These are phyloP conservation scores for Nomada goodeniana DNA, from an alignment of 2,888 invertebrate genomes.

Conservation along the genomic window DNA sequence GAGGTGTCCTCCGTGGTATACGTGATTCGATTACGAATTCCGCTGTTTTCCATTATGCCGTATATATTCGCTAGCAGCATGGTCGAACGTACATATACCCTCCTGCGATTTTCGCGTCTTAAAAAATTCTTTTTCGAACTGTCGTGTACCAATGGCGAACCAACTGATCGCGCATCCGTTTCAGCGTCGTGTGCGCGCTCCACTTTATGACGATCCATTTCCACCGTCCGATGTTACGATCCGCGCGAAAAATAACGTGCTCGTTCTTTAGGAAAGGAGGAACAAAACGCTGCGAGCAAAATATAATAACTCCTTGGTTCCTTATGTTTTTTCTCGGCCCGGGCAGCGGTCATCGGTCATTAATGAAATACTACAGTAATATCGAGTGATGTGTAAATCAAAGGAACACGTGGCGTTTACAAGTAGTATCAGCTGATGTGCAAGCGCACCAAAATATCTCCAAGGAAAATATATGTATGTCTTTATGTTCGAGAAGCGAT, in stretches of 20 bases:
- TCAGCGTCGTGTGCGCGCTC: constrained; percentile 1
- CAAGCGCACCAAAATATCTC: too few species aligned
- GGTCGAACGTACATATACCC: constrained; percentile 15
- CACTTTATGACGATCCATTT: constrained; percentile 24
- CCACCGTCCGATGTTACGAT: constrained; percentile 12
- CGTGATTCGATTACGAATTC: constrained; percentile 53
- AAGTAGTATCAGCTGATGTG: too few species aligned
- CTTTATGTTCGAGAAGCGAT: too few species aligned
- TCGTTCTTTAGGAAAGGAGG: not conserved
- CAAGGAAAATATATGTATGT: too few species aligned
- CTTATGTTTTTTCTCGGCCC: not conserved
- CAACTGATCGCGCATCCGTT: constrained; percentile 23
- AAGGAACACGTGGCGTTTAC: too few species aligned
- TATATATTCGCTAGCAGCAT: not conserved
- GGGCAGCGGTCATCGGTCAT: too few species aligned
- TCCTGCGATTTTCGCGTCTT: constrained; percentile 42
- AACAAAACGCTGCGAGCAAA: not conserved
- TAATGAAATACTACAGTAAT: too few species aligned
- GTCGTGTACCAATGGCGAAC: constrained; percentile 11
- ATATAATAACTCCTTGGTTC: not conserved
- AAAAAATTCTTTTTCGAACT: constrained; percentile 27
- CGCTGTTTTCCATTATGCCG: constrained; percentile 19
- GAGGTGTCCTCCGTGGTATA: constrained; percentile 33
- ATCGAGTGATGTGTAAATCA: not conserved
- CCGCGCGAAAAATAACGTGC: not conserved